Evolutionary conservation across 2,888 invertebrate species (phyloP), one percentile per base, ranked within the genome.

Genomic region (Archips crataeganus): DNA sequence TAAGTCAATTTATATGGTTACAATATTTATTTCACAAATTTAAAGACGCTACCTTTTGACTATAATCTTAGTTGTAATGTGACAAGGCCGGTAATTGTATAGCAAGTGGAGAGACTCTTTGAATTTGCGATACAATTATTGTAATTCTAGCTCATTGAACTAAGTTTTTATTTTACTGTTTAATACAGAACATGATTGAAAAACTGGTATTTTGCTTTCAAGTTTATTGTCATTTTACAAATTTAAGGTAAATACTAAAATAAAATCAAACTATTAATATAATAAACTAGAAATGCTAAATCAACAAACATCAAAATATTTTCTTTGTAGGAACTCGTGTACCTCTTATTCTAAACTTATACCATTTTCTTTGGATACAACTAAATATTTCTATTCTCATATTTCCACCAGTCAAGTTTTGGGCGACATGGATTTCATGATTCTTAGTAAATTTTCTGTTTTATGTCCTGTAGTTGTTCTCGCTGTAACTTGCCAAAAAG

Each of bases 161-260:
- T 5, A 39, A 39, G 39, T 39, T 39, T 39, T 36, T 36, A 5
- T 5, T 3, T 5, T 36, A 36, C 5, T 36, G 0, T 36, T 5
- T 39, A 39, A 39, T 39, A 39, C 6, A 6, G 6, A 39, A 11
- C 3, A 11, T 64, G 39, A 59, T 47, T 15, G 70, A 57, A 71
- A 60, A 74, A 73, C 72, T n/a, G 32, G 49, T 9, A 71, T 64
- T 23, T 76, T 71, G 32, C 73, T 75, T 61, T 74, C 68, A 51
- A 47, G 63, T 73, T 63, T 73, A 73, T 73, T 73, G 57, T 63
- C 68, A 63, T 63, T 23, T 54, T 68, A 73, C n/a, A 68, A 72
- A 68, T 39, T 73, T 63, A 57, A 61, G 10, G 71, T 66, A 61
- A 15, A 51, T 49, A 57, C 36, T 73, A 65, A 64, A 69, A 57